These are phyloP conservation scores for Drosophila albomicans DNA, from an alignment of 1,140 invertebrate genomes.

Conservation along the genomic window DNA sequence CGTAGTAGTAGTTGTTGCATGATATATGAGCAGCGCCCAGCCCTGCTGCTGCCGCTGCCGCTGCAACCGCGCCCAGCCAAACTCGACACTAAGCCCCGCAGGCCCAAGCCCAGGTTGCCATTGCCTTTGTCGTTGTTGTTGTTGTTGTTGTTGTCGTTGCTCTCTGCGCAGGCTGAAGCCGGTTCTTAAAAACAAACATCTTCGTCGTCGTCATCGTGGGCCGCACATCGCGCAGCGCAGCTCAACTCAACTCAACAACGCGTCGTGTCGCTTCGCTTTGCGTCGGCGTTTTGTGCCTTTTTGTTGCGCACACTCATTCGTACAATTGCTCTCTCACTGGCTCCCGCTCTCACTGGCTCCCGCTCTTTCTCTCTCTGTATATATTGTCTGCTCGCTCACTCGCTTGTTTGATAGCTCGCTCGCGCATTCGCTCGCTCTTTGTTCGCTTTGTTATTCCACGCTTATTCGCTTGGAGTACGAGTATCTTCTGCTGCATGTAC, in stretches of 20 bases:
- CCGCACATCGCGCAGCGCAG: slow-evolving; percentile 22
- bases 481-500: slow-evolving; percentile 19
- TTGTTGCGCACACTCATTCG: slow-evolving; percentile 36
- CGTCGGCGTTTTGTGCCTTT: slow-evolving; percentile 49
- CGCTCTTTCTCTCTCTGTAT: neutral
- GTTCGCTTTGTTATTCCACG: slow-evolving; percentile 59
- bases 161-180: slow-evolving; percentile 59
- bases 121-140: slow-evolving; percentile 7
- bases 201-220: slow-evolving; percentile 62
- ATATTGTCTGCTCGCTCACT: slow-evolving; percentile 12
- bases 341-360: neutral
- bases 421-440: slow-evolving; percentile 44
- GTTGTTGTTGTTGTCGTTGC: slow-evolving; percentile 4
- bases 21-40: slow-evolving; percentile 76
- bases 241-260: neutral
- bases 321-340: neutral
- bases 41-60: slow-evolving; percentile 56
- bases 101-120: slow-evolving; percentile 37
- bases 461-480: slow-evolving; percentile 38
- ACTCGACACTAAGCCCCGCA: slow-evolving; percentile 41
- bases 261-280: neutral
- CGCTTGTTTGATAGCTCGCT: slow-evolving; percentile 18
- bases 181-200: slow-evolving; percentile 67
- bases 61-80: slow-evolving; percentile 50
- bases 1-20: slow-evolving; percentile 71